Percentiles rank a stretch among this genome's conserved stretches.
Conservation (phyloP, 2,888 invertebrate species). For the Limnephilus marmoratus region DNA sequence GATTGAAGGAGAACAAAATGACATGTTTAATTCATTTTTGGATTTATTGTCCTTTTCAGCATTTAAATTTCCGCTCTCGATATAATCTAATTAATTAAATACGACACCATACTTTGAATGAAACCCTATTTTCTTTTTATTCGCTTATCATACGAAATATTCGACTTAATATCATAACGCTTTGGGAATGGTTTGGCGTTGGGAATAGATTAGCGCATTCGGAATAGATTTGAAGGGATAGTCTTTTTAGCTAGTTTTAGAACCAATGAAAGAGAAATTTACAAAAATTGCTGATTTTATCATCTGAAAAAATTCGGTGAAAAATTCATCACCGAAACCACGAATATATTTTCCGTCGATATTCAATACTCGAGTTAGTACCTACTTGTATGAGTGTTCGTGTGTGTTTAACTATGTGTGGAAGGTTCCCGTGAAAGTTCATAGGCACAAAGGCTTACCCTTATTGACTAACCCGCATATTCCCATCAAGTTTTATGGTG, state of each 20-base stretch:
- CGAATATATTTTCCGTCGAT: not conserved
- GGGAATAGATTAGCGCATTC: not conserved
- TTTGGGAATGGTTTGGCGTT: too few relatives aligned
- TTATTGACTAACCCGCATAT: conserved; percentile 51
- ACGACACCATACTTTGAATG: not conserved
- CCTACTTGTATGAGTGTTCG: not conserved
- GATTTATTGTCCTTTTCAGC: too few relatives aligned
- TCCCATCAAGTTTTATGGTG: conserved; percentile 49
- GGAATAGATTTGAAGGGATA: not conserved
- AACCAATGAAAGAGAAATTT: not conserved
- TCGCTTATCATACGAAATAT: not conserved
- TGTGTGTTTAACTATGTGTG: not conserved
- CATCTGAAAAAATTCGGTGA: too few relatives aligned
- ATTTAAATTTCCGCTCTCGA: too few relatives aligned
- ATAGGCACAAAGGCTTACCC: conserved; percentile 13
- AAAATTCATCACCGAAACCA: not conserved
- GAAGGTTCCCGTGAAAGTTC: not conserved
- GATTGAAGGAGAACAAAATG: too few relatives aligned
- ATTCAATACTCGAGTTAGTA: conserved; percentile 6
- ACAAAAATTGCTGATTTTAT: not conserved
- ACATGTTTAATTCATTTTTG: too few relatives aligned
- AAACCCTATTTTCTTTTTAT: not conserved
- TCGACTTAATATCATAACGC: not conserved
- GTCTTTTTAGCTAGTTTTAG: not conserved
- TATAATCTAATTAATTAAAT: not conserved